A percentile compares a stretch with the other conserved stretches of the same genome.
These are phyloP conservation scores for Notoglanidium macrostoma DNA, from an alignment of 2,797 vertebrate species.

Conservation along the genomic window DNA sequence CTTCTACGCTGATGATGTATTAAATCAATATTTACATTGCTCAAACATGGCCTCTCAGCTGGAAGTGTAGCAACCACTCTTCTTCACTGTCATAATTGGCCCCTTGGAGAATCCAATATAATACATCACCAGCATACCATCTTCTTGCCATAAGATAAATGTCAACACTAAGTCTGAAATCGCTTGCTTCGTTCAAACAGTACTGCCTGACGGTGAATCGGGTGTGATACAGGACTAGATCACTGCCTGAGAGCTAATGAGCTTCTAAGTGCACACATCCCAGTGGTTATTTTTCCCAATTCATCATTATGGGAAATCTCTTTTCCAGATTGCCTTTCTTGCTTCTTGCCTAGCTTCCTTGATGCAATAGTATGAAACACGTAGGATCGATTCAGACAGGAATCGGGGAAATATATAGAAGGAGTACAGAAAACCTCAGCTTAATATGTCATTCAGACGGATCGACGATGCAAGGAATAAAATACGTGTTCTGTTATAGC, in stretches of 20 bases:
- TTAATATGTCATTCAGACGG: background rate
- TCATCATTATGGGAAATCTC: conserved; percentile 12
- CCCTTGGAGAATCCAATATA: conserved; percentile 69
- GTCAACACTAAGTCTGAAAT: conserved; percentile 37
- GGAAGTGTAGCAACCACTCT: conserved; percentile 64
- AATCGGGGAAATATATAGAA: background rate
- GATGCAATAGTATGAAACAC: conserved; percentile 54
- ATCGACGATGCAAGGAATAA: background rate
- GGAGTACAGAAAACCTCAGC: background rate
- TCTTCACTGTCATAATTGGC: conserved; percentile 72
- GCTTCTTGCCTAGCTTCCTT: conserved; percentile 46
- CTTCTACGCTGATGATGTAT: conserved; percentile 40
- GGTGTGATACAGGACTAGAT: background rate
- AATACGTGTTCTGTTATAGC: background rate
- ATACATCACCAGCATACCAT: conserved; percentile 58
- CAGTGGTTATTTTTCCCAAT: background rate
- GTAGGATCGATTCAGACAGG: no score
- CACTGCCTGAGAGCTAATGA: conserved; percentile 54
- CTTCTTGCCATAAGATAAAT: conserved; percentile 58
- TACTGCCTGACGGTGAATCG: background rate
- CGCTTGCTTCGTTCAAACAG: background rate
- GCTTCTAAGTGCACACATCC: conserved; percentile 49
- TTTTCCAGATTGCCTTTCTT: conserved; percentile 52
- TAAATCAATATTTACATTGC: conserved; percentile 34
- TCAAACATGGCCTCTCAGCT: conserved; percentile 6